These are phyloP conservation scores for Oryzias celebensis DNA, from an alignment of 2,113 vertebrate species.

Conservation along the genomic window DNA sequence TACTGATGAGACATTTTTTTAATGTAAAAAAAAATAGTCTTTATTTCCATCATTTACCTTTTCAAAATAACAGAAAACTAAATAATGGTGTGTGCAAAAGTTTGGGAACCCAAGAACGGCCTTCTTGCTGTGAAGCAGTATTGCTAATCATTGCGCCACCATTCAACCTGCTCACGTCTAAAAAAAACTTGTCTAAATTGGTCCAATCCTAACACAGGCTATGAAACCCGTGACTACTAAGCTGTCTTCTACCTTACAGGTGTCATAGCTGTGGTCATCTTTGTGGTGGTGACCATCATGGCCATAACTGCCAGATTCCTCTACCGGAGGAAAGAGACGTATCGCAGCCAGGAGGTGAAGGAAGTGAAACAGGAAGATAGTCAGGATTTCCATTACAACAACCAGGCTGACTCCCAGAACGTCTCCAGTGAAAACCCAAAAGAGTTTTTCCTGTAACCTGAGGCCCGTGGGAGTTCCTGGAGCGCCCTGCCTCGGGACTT, in stretches of 20 bases:
- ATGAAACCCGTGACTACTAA: no score
- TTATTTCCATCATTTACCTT: no score
- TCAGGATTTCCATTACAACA: slow-evolving; percentile 83
- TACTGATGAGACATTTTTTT: no score
- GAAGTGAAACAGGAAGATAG: slow-evolving; percentile 82
- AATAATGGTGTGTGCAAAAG: no score
- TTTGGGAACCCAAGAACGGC: no score
- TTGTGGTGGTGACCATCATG: slow-evolving; percentile 81
- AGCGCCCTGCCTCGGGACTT: slow-evolving; percentile 38
- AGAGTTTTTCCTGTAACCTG: slow-evolving; percentile 90
- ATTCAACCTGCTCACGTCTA: no score
- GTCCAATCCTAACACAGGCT: neutral
- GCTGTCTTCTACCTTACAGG: slow-evolving; percentile 68
- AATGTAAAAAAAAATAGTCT: no score
- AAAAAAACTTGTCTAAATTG: neutral
- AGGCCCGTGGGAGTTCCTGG: slow-evolving; percentile 1
- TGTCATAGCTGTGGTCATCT: slow-evolving; percentile 88
- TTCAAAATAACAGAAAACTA: no score
- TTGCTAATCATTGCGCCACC: no score
- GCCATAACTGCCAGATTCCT: slow-evolving; percentile 82
- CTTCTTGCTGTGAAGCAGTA: no score
- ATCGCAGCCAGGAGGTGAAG: slow-evolving; percentile 84
- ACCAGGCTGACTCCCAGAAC: slow-evolving; percentile 81
- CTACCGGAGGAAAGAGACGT: slow-evolving; percentile 85
- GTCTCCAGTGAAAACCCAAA: slow-evolving; percentile 84